phyloP scores from a whole-genome alignment of 2,888 invertebrate species.

The Endomychus coccineus region DNA sequence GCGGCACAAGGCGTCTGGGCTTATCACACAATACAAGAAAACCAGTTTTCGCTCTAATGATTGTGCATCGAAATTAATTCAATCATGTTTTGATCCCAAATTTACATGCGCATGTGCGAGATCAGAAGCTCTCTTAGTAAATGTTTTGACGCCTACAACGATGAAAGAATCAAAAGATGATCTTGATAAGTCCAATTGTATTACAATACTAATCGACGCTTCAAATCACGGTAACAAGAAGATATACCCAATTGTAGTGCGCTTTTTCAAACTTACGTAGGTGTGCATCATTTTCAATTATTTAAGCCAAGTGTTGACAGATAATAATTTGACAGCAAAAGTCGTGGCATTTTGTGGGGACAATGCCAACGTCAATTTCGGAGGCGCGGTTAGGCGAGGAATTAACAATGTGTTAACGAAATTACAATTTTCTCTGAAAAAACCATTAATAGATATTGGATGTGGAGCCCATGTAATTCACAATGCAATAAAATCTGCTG shows the following conservation, averaged over 20 bases:
- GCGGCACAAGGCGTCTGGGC: slow-evolving; percentile 16
- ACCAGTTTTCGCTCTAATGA: slow-evolving; percentile 25
- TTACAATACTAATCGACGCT: slow-evolving; percentile 27
- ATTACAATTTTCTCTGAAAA: slow-evolving; percentile 23
- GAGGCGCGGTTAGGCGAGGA: slow-evolving; percentile 22
- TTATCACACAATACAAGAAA: slow-evolving; percentile 21
- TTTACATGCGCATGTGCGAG: slow-evolving; percentile 30
- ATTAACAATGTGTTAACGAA: slow-evolving; percentile 27
- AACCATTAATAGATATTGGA: slow-evolving; percentile 21
- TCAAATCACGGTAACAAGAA: slow-evolving; percentile 31
- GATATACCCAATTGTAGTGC: no score
- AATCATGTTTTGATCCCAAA: no score
- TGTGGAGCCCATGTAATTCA: slow-evolving; percentile 20
- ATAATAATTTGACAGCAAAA: slow-evolving; percentile 28
- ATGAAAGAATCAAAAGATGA: no score
- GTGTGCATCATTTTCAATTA: slow-evolving; percentile 22
- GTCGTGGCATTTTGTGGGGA: slow-evolving; percentile 20
- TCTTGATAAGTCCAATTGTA: no score
- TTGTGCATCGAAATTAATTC: no score
- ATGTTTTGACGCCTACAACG: no score
- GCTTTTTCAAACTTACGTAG: slow-evolving; percentile 22
- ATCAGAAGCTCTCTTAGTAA: slow-evolving; percentile 27
- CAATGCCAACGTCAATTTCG: slow-evolving; percentile 28
- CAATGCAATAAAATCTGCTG: no score
- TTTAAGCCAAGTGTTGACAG: slow-evolving; percentile 27